These are phyloP conservation scores for Brachyalestes nurse DNA, from an alignment of 2,797 vertebrate genomes.

Conservation along the genomic window DNA sequence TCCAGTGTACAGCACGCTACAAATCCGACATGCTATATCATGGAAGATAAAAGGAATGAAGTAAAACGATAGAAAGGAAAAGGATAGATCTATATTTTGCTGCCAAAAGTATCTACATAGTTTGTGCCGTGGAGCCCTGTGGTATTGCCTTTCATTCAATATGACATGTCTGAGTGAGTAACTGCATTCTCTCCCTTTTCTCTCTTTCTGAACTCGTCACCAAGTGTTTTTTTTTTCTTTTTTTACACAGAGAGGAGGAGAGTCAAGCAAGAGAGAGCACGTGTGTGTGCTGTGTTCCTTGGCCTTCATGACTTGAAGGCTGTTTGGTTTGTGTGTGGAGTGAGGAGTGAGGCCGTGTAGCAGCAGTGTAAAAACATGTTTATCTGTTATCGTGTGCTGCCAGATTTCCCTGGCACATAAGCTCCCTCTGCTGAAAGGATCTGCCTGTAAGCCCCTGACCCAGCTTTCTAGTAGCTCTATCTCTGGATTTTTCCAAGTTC, in stretches of 20 bases:
- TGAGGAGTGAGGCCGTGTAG: conserved; percentile 37
- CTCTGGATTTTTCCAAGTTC: conserved; percentile 13
- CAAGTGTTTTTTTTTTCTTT: neutral
- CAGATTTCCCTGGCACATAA: conserved; percentile 46
- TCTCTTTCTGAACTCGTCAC: conserved; percentile 23
- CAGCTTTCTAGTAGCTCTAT: conserved; percentile 28
- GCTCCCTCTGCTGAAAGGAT: conserved; percentile 46
- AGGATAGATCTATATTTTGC: conserved; percentile 33
- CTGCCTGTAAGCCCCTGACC: conserved; percentile 32
- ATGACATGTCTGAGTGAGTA: conserved; percentile 54
- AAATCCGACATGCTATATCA: conserved; percentile 49
- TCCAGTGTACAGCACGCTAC: conserved; percentile 23
- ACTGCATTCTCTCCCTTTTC: conserved; percentile 33
- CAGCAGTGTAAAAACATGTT: conserved; percentile 43
- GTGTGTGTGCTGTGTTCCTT: conserved; percentile 31
- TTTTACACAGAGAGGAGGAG: conserved; percentile 26
- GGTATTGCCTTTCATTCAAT: conserved; percentile 41
- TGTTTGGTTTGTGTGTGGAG: conserved; percentile 26
- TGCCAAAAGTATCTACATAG: conserved; percentile 33
- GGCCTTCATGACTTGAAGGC: conserved; percentile 42
- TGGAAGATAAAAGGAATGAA: conserved; percentile 46
- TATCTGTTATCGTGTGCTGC: conserved; percentile 44
- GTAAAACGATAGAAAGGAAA: conserved; percentile 24
- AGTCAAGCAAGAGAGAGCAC: neutral
- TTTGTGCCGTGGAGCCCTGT: conserved; percentile 22